Evolutionary conservation across 2,797 vertebrate species (phyloP).

Genomic region (Phrynocephalus forsythii): DNA sequence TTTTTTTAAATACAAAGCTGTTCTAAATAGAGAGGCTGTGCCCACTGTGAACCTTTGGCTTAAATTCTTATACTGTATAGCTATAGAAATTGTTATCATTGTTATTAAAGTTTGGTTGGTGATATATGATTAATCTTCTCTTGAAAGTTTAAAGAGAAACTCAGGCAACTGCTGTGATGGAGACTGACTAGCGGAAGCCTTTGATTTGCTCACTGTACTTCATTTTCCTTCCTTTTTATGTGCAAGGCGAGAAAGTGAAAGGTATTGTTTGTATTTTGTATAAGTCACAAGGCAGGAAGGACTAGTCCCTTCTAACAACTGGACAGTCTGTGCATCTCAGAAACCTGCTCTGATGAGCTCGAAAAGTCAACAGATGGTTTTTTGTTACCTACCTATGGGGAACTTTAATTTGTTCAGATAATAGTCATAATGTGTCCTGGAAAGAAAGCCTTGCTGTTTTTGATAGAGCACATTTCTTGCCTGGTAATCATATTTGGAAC

Average conservation of each 20-base stretch:
- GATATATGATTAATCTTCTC: constrained; percentile 1
- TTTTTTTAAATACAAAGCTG: too few relatives aligned
- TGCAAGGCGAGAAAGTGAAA: background rate
- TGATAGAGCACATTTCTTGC: background rate
- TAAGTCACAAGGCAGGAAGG: background rate
- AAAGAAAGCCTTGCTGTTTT: background rate
- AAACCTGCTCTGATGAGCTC: too few relatives aligned
- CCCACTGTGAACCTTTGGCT: too few relatives aligned
- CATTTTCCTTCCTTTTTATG: background rate
- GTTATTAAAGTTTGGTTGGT: background rate
- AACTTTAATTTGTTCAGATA: too few relatives aligned
- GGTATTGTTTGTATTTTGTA: background rate
- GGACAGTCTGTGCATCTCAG: too few relatives aligned
- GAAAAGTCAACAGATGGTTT: too few relatives aligned
- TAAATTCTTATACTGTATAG: too few relatives aligned
- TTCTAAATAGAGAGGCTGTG: too few relatives aligned
- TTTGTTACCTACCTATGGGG: too few relatives aligned
- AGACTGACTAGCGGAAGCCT: too few relatives aligned
- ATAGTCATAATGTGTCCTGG: background rate
- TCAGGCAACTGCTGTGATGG: background rate
- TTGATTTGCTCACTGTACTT: background rate
- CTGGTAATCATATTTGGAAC: background rate
- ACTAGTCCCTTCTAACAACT: too few relatives aligned
- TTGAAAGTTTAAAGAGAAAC: background rate
- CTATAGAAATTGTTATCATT: background rate